Percentiles rank a stretch among this genome's conserved stretches.
Conservation (phyloP, 2,113 vertebrate genomes). For the Pseudorectes ferrugineus region DNA sequence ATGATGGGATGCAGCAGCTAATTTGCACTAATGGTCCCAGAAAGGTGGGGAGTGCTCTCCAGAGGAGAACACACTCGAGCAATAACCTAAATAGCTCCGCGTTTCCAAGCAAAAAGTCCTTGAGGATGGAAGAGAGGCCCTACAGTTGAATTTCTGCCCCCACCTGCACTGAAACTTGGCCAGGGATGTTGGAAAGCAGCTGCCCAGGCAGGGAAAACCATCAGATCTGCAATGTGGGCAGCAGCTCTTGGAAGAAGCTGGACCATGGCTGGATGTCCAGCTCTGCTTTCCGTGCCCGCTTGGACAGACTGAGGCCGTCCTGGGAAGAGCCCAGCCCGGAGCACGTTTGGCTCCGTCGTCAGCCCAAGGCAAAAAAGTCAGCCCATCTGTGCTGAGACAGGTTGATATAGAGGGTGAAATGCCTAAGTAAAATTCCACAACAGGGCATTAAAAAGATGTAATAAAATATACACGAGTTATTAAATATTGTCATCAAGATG, state of each 20-base stretch:
- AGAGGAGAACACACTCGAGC: slow-evolving; percentile 35
- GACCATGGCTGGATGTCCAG: neutral
- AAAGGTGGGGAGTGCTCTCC: slow-evolving; percentile 26
- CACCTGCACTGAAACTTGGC: neutral
- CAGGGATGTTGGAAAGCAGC: neutral
- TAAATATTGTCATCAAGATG: slow-evolving; percentile 71
- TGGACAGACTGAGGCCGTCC: neutral
- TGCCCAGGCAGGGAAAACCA: neutral
- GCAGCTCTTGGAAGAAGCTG: neutral
- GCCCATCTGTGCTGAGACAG: slow-evolving; percentile 22
- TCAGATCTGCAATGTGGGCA: neutral
- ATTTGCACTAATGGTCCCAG: slow-evolving; percentile 48
- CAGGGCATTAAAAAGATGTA: slow-evolving; percentile 56
- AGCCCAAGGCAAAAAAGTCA: slow-evolving; percentile 17
- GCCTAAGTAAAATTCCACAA: slow-evolving; percentile 63
- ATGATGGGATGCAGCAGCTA: slow-evolving; percentile 32
- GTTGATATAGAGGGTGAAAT: slow-evolving; percentile 40
- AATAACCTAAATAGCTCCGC: slow-evolving; percentile 34
- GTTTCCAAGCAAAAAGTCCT: slow-evolving; percentile 43
- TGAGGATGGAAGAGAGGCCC: slow-evolving; percentile 18
- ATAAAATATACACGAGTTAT: slow-evolving; percentile 67
- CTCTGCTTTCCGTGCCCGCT: fast-evolving
- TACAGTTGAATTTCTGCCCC: neutral
- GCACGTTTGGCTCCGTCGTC: neutral
- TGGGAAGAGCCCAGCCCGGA: neutral